phyloP scores from a whole-genome alignment of 2,888 invertebrate species.

The Eledona agricola region DNA sequence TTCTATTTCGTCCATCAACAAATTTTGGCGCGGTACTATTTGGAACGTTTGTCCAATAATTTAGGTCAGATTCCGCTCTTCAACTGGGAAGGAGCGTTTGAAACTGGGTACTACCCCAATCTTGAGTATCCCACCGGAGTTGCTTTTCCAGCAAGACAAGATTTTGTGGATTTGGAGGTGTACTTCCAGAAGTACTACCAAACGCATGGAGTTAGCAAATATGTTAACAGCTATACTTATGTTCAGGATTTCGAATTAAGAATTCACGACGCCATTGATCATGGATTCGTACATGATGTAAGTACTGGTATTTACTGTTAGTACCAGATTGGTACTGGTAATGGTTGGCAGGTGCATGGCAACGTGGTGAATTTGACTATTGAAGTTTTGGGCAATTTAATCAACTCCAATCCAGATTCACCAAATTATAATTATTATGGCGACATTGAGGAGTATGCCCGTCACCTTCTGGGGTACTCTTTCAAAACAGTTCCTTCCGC shows the following conservation, averaged over 20 bases:
- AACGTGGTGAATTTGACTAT: not conserved
- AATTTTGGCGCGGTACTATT: slow-evolving; percentile 75
- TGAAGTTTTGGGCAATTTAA: slow-evolving; percentile 68
- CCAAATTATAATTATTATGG: slow-evolving; percentile 68
- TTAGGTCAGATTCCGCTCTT: slow-evolving; percentile 72
- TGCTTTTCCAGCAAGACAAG: slow-evolving; percentile 70
- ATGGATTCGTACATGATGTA: slow-evolving; percentile 61
- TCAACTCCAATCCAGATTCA: slow-evolving; percentile 72
- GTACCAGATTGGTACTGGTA: no score
- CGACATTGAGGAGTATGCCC: slow-evolving; percentile 63
- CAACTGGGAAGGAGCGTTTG: slow-evolving; percentile 64
- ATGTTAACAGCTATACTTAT: slow-evolving; percentile 64
- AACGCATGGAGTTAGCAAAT: slow-evolving; percentile 57
- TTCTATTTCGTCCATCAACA: slow-evolving; percentile 75
- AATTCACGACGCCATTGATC: slow-evolving; percentile 68
- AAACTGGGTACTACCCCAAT: slow-evolving; percentile 72
- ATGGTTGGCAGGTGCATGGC: no score
- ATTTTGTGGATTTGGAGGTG: slow-evolving; percentile 65
- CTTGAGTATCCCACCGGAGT: slow-evolving; percentile 72
- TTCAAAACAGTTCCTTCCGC: slow-evolving; percentile 65
- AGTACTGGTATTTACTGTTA: slow-evolving; percentile 40
- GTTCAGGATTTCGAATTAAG: slow-evolving; percentile 64
- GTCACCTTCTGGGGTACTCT: slow-evolving; percentile 67
- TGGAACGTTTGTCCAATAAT: slow-evolving; percentile 77
- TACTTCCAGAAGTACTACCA: slow-evolving; percentile 57